A percentile compares a stretch with the other conserved stretches of the same genome.
phyloP scores from a whole-genome alignment of 2,113 vertebrate genomes.

The Phalacrocorax carbo region DNA sequence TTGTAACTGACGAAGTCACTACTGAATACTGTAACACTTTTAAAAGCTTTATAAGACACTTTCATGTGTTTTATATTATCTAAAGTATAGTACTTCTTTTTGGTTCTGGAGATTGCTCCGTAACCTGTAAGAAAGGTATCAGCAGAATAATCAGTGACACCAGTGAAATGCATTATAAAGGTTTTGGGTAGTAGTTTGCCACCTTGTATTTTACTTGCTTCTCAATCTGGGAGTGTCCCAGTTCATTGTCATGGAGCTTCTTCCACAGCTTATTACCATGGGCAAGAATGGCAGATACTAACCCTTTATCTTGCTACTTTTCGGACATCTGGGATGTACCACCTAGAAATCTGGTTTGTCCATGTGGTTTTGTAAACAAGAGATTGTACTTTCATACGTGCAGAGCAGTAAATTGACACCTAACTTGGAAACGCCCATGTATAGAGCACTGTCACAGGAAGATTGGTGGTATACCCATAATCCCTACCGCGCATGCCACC shows the following conservation, averaged over 20 bases:
- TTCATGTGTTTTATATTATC: neutral
- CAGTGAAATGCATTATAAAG: neutral
- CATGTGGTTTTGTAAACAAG: fast-evolving
- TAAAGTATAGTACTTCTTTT: neutral
- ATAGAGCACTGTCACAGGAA: neutral
- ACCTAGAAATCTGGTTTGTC: neutral
- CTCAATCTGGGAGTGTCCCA: neutral
- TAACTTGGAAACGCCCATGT: neutral
- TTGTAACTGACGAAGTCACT: neutral
- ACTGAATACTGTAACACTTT: neutral
- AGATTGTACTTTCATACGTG: neutral
- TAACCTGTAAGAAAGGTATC: neutral
- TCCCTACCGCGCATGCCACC: neutral
- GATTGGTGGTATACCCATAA: fast-evolving
- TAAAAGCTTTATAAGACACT: neutral
- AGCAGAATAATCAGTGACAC: neutral
- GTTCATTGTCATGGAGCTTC: neutral
- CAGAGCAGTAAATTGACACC: neutral
- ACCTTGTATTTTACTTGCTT: neutral
- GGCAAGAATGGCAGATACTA: neutral
- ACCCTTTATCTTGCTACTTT: neutral
- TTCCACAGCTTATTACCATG: neutral
- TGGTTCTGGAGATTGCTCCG: neutral
- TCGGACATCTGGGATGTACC: neutral
- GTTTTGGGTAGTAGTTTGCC: neutral